Base-by-base conservation (phyloP, 2,888 invertebrate genomes). In the Zygaena filipendulae region DNA sequence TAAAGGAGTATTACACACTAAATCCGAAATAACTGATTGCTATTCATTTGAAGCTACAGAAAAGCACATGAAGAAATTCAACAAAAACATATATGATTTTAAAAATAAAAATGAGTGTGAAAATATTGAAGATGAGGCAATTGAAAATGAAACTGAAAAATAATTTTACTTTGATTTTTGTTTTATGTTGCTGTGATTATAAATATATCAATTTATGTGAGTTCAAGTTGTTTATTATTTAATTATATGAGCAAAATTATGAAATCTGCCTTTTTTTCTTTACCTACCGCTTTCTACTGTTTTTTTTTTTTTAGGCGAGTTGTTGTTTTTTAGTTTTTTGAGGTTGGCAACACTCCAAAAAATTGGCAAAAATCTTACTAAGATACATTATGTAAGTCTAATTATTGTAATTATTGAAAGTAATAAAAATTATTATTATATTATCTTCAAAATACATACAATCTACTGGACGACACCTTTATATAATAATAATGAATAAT, bases 1-100 rank as follows among this genome's bases (percentile, higher is more conserved):
- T 31, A 38, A 40, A 40, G 35, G 39, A 27, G 28, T 23, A 29
- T 35, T 38, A 31, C 31, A 35, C 28, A 38, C 31, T 23, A 32
- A 40, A 38, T 29, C 27, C 22, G 22, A 32, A 32, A 30, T 36
- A 35, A 28, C 29, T 7, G 29, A 38, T 29, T 36, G 36, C 35
- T 36, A 31, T 21, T 30, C 30, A 33, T 34, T 36, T 30, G 30
- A 36, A 29, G 36, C 38, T 9, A 38, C 36, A 27, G 33, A 38
- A 31, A 36, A 13, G 30, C 38, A 38, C 28, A 33, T 38, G 32
- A 35, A 33, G 28, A 37, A 37, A 35, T 35, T 33, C 22, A 35
- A 38, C 20, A 30, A 33, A 32, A 36, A 36, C n/a, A 33, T 33
- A 26, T 23, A 29, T 31, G 30, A 27, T 31, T 31, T 27, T 31